Conservation (phyloP, 2,113 vertebrate genomes). For the Cromileptes altivelis region DNA sequence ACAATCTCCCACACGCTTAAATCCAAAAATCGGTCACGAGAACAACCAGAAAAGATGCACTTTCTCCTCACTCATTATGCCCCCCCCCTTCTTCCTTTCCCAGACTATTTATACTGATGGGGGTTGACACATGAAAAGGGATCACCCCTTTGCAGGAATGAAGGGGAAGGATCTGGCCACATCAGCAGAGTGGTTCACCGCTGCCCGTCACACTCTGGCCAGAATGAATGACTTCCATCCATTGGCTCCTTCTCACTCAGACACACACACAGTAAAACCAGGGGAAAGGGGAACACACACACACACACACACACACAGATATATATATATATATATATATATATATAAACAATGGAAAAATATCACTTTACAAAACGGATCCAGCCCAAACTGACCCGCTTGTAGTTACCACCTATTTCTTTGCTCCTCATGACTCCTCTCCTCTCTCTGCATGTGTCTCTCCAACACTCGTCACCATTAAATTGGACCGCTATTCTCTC, state of each 20-base stretch:
- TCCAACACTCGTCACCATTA: slow-evolving; percentile 32
- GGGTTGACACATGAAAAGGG: slow-evolving; percentile 68
- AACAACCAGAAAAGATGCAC: slow-evolving; percentile 60
- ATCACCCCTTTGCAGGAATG: slow-evolving; percentile 63
- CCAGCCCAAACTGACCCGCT: slow-evolving; percentile 60
- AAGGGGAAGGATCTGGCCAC: slow-evolving; percentile 72
- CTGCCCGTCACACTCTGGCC: slow-evolving; percentile 66
- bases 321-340: slow-evolving; percentile 17
- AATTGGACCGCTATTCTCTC: slow-evolving; percentile 67
- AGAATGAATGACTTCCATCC: slow-evolving; percentile 79
- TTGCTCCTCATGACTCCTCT: slow-evolving; percentile 30
- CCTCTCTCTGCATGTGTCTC: slow-evolving; percentile 21
- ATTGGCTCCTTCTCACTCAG: slow-evolving; percentile 51
- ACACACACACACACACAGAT: slow-evolving; percentile 14
- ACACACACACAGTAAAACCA: slow-evolving; percentile 61
- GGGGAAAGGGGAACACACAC: slow-evolving; percentile 67
- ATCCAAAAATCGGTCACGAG: slow-evolving; percentile 37
- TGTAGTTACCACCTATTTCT: slow-evolving; percentile 45
- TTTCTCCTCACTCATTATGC: slow-evolving; percentile 68
- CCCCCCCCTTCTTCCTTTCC: slow-evolving; percentile 45
- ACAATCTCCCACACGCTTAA: slow-evolving; percentile 37
- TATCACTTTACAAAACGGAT: slow-evolving; percentile 55
- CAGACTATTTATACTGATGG: slow-evolving; percentile 75
- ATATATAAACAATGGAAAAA: slow-evolving; percentile 72
- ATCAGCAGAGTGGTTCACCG: slow-evolving; percentile 79